A percentile compares a stretch with the other conserved stretches of the same genome.
Evolutionary conservation across 2,113 vertebrate species (phyloP).

Genomic region (Varanus salvator): DNA sequence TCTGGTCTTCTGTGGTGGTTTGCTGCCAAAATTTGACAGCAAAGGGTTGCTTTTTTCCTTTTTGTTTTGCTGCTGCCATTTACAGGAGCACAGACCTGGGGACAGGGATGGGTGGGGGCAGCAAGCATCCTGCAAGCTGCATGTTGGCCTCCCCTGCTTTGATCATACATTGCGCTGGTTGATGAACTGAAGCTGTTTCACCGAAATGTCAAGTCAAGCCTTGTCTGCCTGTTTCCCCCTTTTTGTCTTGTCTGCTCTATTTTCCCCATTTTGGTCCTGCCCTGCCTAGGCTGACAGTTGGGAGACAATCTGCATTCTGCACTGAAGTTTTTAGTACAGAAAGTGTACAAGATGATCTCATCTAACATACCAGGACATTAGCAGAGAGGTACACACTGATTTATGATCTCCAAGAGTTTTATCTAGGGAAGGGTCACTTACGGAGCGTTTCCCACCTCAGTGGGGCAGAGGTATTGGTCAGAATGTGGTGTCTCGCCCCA

Average conservation of each 20-base stretch:
- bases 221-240: background rate
- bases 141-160: too few relatives aligned
- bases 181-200: background rate
- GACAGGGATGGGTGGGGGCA: too few relatives aligned
- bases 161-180: background rate
- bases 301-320: too few relatives aligned
- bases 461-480: background rate
- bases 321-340: too few relatives aligned
- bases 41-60: too few relatives aligned
- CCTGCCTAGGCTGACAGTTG: background rate
- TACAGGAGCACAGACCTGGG: too few relatives aligned
- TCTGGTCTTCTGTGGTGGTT: too few relatives aligned
- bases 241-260: background rate
- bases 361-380: background rate
- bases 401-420: background rate
- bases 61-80: too few relatives aligned
- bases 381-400: background rate
- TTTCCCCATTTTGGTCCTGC: too few relatives aligned
- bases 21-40: too few relatives aligned
- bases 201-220: background rate
- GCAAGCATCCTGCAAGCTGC: too few relatives aligned
- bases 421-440: background rate
- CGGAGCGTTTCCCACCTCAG: background rate
- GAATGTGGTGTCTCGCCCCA: background rate
- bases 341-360: background rate